Evolutionary conservation across 2,797 vertebrate species (phyloP).

Genomic region (Pristis pectinata): DNA sequence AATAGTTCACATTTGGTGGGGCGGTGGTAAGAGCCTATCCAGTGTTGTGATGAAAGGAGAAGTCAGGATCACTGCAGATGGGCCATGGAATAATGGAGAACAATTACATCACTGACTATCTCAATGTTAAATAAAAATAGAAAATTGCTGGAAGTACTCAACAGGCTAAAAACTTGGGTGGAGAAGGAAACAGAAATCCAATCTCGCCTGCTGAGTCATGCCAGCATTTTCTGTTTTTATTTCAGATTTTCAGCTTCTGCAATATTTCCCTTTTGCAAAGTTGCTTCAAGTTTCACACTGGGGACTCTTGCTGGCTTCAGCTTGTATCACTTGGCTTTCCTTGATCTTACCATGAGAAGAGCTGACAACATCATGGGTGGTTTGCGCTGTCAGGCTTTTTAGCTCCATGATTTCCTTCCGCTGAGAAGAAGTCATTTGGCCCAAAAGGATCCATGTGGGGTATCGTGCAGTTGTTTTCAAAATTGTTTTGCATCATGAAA

Average conservation of each 20-base stretch:
- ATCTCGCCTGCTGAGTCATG: too few relatives aligned
- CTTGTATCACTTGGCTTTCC: not conserved
- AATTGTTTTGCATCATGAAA: too few relatives aligned
- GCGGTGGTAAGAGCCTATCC: not conserved
- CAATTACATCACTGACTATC: not conserved
- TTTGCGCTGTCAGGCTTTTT: not conserved
- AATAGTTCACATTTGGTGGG: not conserved
- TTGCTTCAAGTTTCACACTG: not conserved
- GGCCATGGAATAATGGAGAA: not conserved
- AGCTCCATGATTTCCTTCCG: not conserved
- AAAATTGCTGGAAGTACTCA: too few relatives aligned
- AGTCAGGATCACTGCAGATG: not conserved
- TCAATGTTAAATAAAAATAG: not conserved
- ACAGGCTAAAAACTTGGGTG: too few relatives aligned
- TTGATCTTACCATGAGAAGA: too few relatives aligned
- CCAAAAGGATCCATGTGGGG: too few relatives aligned
- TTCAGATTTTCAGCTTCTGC: too few relatives aligned
- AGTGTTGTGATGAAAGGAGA: not conserved
- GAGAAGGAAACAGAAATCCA: too few relatives aligned
- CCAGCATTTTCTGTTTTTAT: too few relatives aligned
- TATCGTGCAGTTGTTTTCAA: not conserved
- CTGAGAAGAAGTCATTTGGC: not conserved
- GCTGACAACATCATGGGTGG: not conserved
- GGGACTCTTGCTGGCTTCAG: not conserved
- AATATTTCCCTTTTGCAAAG: too few relatives aligned